phyloP scores from a whole-genome alignment of 2,113 vertebrate genomes.

The Grallaria varia region DNA sequence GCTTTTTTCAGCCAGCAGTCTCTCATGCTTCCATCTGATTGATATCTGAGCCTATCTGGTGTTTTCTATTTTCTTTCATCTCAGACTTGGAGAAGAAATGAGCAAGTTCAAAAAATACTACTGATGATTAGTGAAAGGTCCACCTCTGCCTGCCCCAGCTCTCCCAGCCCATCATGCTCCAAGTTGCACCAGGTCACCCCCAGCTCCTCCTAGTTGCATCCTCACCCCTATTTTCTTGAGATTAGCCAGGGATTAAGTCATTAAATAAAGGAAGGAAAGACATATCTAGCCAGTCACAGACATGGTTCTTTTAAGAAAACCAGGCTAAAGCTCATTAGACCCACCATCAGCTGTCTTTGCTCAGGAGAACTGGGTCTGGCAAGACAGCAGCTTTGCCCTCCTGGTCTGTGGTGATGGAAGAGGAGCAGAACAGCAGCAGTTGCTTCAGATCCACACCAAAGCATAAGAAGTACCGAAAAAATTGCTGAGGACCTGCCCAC shows the following conservation, averaged over 20 bases:
- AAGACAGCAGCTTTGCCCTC: not conserved
- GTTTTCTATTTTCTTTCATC: not conserved
- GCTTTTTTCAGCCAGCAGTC: not conserved
- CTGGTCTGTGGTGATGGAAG: not conserved
- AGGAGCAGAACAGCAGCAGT: not conserved
- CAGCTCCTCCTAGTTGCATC: not conserved
- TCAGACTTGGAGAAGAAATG: not conserved
- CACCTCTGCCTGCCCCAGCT: not conserved
- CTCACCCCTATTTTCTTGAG: not conserved
- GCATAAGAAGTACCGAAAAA: not conserved
- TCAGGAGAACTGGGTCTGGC: not conserved
- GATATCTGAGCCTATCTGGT: not conserved
- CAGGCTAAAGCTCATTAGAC: not conserved
- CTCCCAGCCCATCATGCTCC: not conserved
- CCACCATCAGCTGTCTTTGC: not conserved
- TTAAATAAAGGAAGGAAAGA: not conserved
- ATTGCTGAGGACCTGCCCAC: constrained; percentile 1
- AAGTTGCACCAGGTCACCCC: not conserved
- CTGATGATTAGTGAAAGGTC: not conserved
- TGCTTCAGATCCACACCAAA: not conserved
- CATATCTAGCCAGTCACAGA: not conserved
- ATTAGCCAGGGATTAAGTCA: not conserved
- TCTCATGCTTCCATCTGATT: not conserved
- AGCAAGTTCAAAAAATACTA: not conserved
- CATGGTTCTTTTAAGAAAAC: not conserved